These are phyloP conservation scores for Noctuana brunneofusca DNA, from an alignment of 2,888 invertebrate genomes.

Conservation along the genomic window DNA sequence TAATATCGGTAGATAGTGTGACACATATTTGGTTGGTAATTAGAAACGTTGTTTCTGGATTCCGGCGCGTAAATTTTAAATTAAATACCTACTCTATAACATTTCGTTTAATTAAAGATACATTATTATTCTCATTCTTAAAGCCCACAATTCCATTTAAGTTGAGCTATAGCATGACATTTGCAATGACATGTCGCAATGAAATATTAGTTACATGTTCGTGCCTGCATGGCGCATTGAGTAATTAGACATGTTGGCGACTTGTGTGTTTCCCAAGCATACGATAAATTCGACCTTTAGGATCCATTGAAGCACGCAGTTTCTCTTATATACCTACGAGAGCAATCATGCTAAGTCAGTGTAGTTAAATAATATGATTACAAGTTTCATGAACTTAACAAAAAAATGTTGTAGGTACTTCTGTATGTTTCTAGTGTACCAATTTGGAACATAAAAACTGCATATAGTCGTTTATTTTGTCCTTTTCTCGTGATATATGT, in stretches of 20 bases:
- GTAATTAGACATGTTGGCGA: conserved; percentile 32
- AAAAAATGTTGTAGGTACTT: background rate
- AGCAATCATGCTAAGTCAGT: conserved; percentile 19
- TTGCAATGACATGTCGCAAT: conserved; percentile 27
- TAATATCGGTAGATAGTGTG: too few relatives aligned
- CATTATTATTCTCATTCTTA: too few relatives aligned
- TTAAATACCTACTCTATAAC: too few relatives aligned
- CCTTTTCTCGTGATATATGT: too few relatives aligned
- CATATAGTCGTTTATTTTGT: too few relatives aligned
- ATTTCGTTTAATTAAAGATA: too few relatives aligned
- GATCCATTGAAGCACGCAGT: conserved; percentile 21
- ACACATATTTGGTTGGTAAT: too few relatives aligned
- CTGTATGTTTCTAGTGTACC: too few relatives aligned
- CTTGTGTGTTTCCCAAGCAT: conserved; percentile 19
- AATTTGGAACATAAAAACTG: too few relatives aligned
- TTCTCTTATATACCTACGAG: conserved; percentile 21
- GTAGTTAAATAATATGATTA: conserved; percentile 41
- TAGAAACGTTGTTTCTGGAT: too few relatives aligned
- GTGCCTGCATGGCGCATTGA: conserved; percentile 23
- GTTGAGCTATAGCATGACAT: conserved; percentile 13
- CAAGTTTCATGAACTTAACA: background rate
- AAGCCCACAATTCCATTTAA: background rate
- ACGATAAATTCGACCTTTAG: conserved; percentile 21
- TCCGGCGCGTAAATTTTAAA: too few relatives aligned
- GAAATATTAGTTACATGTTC: conserved; percentile 30